Percentiles rank a stretch among this genome's conserved stretches.
Evolutionary conservation across 2,113 vertebrate species (phyloP).

Genomic region (Ornithorhynchus anatinus): DNA sequence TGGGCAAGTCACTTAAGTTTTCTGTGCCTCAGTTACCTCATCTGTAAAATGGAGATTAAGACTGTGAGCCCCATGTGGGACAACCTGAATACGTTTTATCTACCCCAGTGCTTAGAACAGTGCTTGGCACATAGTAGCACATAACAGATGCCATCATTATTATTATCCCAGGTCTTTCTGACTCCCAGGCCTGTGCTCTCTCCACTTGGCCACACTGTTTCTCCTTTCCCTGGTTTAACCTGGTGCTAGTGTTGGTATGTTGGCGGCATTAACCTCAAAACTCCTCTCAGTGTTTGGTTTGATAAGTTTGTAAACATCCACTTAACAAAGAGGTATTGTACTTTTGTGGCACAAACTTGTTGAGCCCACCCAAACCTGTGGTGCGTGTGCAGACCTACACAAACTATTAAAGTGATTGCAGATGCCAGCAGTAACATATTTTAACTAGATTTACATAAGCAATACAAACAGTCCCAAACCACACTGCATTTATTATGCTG

Average conservation of each 20-base stretch:
- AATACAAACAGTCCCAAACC: constrained; percentile 8
- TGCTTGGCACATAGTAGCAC: too few relatives aligned
- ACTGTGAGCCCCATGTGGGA: too few relatives aligned
- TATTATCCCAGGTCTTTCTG: too few relatives aligned
- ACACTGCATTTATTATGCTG: constrained; percentile 16
- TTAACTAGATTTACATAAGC: constrained; percentile 36
- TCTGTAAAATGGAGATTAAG: too few relatives aligned
- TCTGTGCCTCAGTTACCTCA: too few relatives aligned
- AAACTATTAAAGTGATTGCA: constrained; percentile 37
- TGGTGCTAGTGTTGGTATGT: constrained; percentile 1
- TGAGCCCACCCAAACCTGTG: constrained; percentile 55
- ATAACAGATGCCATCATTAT: too few relatives aligned
- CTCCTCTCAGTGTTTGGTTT: background rate
- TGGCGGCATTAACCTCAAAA: constrained; percentile 3
- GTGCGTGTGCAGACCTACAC: constrained; percentile 49
- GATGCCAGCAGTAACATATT: constrained; percentile 45
- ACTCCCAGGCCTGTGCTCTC: too few relatives aligned
- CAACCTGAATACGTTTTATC: too few relatives aligned
- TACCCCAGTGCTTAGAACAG: too few relatives aligned
- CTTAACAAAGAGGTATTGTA: constrained; percentile 47
- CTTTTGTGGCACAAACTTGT: constrained; percentile 24
- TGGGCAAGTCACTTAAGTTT: too few relatives aligned
- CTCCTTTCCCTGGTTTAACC: too few relatives aligned
- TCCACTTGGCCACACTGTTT: too few relatives aligned
- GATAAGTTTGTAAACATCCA: constrained; percentile 46